Conservation (phyloP, 2,113 vertebrate species). For the Epinephelus moara region DNA sequence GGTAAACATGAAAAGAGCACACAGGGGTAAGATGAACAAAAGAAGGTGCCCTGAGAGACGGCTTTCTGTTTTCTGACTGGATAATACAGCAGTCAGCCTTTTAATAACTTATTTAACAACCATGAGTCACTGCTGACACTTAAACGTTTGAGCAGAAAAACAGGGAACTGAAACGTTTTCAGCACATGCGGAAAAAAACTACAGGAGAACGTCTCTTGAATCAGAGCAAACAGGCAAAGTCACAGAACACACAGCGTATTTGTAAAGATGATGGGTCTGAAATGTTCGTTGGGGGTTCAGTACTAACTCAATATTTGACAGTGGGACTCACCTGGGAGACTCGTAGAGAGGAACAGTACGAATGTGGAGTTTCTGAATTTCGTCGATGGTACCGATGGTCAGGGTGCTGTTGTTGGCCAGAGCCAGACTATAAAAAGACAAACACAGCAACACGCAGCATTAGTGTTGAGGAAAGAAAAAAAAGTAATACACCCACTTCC, state of each 20-base stretch:
- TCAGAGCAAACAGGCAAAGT: conserved; percentile 15
- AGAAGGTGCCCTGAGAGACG: not conserved
- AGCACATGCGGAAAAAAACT: not conserved
- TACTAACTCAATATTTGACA: not conserved
- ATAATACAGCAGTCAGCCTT: not conserved
- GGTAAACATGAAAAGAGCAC: conserved; percentile 27
- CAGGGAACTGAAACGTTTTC: not conserved
- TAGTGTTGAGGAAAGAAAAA: not conserved
- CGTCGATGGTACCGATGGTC: conserved; percentile 97
- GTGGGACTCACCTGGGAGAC: conserved; percentile 91
- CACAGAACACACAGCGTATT: conserved; percentile 9
- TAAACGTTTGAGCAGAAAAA: not conserved
- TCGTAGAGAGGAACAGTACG: conserved; percentile 97
- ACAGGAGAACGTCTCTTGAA: not conserved
- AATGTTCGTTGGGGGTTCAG: not conserved
- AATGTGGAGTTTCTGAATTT: conserved; percentile 99
- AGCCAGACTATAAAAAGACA: conserved; percentile 86
- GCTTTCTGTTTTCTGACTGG: conserved; percentile 19
- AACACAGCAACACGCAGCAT: not conserved
- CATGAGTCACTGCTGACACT: not conserved
- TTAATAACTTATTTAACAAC: conserved; percentile 23
- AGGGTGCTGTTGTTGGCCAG: conserved; percentile 99
- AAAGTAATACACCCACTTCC: not conserved
- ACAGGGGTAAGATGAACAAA: not conserved
- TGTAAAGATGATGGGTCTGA: conserved; percentile 12